phyloP scores from a whole-genome alignment of 2,888 invertebrate species.

The Mythimna pallens region DNA sequence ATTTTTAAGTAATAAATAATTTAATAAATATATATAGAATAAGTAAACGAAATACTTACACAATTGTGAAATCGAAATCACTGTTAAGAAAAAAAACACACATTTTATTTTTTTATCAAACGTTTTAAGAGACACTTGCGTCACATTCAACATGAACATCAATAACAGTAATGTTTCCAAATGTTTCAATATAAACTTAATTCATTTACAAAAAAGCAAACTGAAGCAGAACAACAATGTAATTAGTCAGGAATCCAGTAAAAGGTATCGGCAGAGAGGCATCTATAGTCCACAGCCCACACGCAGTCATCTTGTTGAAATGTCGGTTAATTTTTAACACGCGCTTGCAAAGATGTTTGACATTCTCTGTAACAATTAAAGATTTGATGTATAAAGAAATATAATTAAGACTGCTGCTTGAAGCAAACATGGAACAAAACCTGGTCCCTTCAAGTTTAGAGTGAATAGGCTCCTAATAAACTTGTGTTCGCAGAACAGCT shows the following conservation, averaged over 20 bases:
- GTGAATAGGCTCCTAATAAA: too few relatives aligned
- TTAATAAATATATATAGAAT: too few relatives aligned
- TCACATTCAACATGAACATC: too few relatives aligned
- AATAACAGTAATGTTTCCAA: not conserved
- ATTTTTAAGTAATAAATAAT: too few relatives aligned
- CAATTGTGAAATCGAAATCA: too few relatives aligned
- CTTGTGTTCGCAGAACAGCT: too few relatives aligned
- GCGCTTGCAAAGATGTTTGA: conserved; percentile 7
- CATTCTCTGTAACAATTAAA: not conserved
- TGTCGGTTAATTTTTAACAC: conserved; percentile 13
- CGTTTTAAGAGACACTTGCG: too few relatives aligned
- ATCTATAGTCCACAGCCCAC: conserved; percentile 50
- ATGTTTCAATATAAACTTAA: not conserved
- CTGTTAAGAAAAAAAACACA: too few relatives aligned
- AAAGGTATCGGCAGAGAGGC: conserved; percentile 46
- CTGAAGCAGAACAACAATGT: conserved; percentile 57
- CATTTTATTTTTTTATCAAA: too few relatives aligned
- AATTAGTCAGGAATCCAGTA: conserved; percentile 31
- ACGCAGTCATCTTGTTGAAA: conserved; percentile 51
- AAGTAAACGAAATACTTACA: too few relatives aligned
- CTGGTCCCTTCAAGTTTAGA: too few relatives aligned
- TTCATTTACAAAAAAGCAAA: conserved; percentile 34
- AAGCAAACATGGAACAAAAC: too few relatives aligned
- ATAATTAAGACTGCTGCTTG: not conserved
- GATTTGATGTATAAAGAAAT: not conserved